A percentile compares a stretch with the other conserved stretches of the same genome.
phyloP scores from a whole-genome alignment of 2,113 vertebrate species.

The Dolichotis patagonum region DNA sequence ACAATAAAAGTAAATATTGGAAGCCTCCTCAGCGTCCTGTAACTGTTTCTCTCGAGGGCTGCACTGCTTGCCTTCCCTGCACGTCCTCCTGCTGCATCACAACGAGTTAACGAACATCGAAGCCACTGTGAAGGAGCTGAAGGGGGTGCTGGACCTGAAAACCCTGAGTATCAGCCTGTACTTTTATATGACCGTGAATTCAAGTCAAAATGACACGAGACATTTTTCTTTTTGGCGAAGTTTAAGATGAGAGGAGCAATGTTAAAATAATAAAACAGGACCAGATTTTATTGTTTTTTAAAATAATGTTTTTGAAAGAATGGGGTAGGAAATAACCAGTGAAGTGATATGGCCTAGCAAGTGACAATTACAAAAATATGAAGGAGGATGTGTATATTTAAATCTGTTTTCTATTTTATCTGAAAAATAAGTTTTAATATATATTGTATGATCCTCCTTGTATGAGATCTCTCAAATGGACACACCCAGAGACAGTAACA shows the following conservation, averaged over 20 bases:
- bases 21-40: background rate
- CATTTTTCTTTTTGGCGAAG: background rate
- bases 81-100: conserved; percentile 87
- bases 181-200: conserved; percentile 42
- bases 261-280: background rate
- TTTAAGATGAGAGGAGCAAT: background rate
- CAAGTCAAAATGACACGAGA: background rate
- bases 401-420: background rate
- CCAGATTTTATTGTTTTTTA: background rate
- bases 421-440: background rate
- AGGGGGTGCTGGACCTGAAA: conserved; percentile 85
- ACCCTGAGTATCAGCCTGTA: conserved; percentile 85
- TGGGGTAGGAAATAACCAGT: background rate
- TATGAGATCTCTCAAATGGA: background rate
- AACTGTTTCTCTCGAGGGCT: conserved; percentile 83
- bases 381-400: background rate
- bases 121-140: conserved; percentile 87
- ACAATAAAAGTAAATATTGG: background rate
- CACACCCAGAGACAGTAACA: background rate
- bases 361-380: background rate
- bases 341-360: background rate
- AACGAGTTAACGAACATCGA: conserved; percentile 86
- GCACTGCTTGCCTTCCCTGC: conserved; percentile 82
- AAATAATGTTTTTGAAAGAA: background rate
- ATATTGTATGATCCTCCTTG: background rate